A percentile compares a stretch with the other conserved stretches of the same genome.
Conservation (phyloP, 2,888 invertebrate genomes). For the Lepeophtheirus nordmannii region DNA sequence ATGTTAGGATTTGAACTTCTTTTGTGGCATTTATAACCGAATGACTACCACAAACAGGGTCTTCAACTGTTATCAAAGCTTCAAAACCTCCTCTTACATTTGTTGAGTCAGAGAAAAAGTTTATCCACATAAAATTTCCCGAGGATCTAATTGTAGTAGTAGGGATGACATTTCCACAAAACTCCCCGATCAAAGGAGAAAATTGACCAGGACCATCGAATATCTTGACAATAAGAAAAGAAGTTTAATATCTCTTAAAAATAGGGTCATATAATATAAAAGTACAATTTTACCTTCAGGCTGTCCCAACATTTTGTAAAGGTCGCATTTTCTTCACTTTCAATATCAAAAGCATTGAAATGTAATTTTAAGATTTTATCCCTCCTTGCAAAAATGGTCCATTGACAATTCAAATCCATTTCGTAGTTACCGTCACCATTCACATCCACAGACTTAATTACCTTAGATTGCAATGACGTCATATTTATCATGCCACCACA, state of each 20-base stretch:
- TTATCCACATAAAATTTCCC: slow-evolving; percentile 14
- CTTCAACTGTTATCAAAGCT: background rate
- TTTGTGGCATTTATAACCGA: slow-evolving; percentile 2
- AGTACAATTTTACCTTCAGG: slow-evolving; percentile 6
- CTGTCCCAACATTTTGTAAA: slow-evolving; percentile 13
- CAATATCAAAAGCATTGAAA: slow-evolving; percentile 16
- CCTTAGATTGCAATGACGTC: background rate
- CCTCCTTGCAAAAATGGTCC: background rate
- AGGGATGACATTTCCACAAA: slow-evolving; percentile 5
- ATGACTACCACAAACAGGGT: slow-evolving; percentile 14
- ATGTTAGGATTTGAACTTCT: background rate
- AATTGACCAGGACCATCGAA: slow-evolving; percentile 12
- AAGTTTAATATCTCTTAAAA: background rate
- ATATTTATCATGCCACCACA: slow-evolving; percentile 16
- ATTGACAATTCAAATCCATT: slow-evolving; percentile 20
- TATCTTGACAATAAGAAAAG: background rate
- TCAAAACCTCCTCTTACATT: background rate
- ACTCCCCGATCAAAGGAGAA: slow-evolving; percentile 17
- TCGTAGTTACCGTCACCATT: slow-evolving; percentile 18
- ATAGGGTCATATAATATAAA: background rate
- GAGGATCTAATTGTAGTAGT: background rate
- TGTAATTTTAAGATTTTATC: slow-evolving; percentile 6
- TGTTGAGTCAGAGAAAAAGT: slow-evolving; percentile 19
- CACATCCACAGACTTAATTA: slow-evolving; percentile 7
- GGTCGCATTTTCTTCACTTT: slow-evolving; percentile 10